Evolutionary conservation across 2,888 invertebrate species (phyloP).

Genomic region (Trissonchulus latispiculum): DNA sequence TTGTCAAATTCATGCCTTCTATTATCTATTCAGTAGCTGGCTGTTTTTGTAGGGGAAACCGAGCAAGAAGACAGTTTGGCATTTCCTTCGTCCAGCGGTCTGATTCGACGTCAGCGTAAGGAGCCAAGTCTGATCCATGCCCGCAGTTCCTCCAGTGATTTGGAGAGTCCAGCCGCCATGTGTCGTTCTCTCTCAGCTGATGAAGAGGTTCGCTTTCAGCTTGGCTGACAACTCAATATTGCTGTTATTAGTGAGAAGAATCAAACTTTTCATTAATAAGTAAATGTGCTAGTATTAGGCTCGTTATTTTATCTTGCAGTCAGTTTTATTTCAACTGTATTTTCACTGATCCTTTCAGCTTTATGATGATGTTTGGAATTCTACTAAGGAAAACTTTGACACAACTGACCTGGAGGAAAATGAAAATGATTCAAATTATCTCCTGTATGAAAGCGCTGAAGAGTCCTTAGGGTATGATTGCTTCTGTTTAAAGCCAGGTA

Average conservation of each 20-base stretch:
- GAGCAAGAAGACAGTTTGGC: conserved; percentile 18
- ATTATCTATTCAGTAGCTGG: not conserved
- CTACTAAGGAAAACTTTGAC: not conserved
- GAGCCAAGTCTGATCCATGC: not conserved
- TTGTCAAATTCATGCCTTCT: too few species aligned
- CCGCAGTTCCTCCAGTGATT: not conserved
- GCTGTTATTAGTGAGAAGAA: too few species aligned
- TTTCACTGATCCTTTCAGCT: too few species aligned
- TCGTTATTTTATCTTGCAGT: too few species aligned
- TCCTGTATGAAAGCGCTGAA: not conserved
- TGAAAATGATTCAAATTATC: not conserved
- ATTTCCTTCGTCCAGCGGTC: not conserved
- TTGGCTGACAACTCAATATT: too few species aligned
- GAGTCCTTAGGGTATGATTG: not conserved
- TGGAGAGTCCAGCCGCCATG: not conserved
- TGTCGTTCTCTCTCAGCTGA: not conserved
- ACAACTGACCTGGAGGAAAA: not conserved
- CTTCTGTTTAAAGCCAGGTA: too few species aligned
- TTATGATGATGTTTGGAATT: not conserved
- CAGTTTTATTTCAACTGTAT: too few species aligned
- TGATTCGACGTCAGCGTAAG: not conserved
- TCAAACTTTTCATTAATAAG: too few species aligned
- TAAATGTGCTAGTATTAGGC: too few species aligned
- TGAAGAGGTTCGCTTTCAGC: too few species aligned
- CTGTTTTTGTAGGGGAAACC: conserved; percentile 25